Evolutionary conservation across 2,888 invertebrate genomes (phyloP).

Genomic region (Sussaba pulchella): DNA sequence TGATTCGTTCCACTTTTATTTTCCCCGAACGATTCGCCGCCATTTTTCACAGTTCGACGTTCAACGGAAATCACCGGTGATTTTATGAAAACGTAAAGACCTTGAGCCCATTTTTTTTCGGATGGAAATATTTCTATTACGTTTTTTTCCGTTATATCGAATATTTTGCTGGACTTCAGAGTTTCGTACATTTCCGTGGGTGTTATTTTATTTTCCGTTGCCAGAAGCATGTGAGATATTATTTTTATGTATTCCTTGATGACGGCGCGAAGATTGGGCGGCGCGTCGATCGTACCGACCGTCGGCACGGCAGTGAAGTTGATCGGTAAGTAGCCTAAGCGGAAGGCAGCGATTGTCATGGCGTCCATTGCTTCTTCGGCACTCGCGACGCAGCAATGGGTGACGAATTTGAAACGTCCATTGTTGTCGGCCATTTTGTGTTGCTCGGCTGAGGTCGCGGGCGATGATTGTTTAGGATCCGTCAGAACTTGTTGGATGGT

Average conservation of each 20-base stretch:
- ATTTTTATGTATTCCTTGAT: constrained; percentile 75
- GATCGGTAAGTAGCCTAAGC: constrained; percentile 73
- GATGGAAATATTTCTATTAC: constrained; percentile 75
- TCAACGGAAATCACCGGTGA: constrained; percentile 5
- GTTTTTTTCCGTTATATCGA: constrained; percentile 73
- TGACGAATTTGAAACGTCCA: constrained; percentile 73
- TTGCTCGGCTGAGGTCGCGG: not conserved
- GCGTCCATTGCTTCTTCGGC: constrained; percentile 73
- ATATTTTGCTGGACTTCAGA: constrained; percentile 72
- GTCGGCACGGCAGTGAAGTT: constrained; percentile 70
- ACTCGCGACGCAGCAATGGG: constrained; percentile 72
- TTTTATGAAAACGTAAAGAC: constrained; percentile 85
- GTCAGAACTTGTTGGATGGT: constrained; percentile 73
- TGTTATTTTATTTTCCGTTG: constrained; percentile 74
- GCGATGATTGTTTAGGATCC: constrained; percentile 34
- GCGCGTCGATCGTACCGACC: constrained; percentile 16
- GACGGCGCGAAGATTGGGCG: constrained; percentile 60
- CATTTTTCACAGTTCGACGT: not conserved
- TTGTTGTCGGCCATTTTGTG: constrained; percentile 62
- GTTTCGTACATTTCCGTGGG: constrained; percentile 73
- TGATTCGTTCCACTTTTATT: constrained; percentile 88
- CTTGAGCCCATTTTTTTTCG: constrained; percentile 76
- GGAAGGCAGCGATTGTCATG: constrained; percentile 71
- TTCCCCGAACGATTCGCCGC: constrained; percentile 81
- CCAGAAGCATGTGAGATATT: constrained; percentile 74